A percentile compares a stretch with the other conserved stretches of the same genome.
Evolutionary conservation across 2,888 invertebrate species (phyloP).

Genomic region (Ischnus inquisitorius): DNA sequence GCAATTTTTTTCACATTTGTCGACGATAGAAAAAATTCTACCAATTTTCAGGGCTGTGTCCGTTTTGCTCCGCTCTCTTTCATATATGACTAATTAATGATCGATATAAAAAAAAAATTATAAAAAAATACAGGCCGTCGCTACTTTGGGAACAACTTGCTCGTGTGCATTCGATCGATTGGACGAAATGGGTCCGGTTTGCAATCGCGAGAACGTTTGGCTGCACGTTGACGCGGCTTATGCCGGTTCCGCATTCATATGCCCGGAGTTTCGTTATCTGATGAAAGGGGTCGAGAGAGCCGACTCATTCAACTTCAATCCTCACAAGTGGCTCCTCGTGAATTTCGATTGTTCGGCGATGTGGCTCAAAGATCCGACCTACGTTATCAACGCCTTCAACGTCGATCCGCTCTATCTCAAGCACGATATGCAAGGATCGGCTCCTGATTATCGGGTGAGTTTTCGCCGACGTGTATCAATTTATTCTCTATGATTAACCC

Average conservation of each 20-base stretch:
- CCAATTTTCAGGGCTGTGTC: no score
- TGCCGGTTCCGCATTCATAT: constrained; percentile 98
- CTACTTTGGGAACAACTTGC: constrained; percentile 98
- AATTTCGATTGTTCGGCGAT: constrained; percentile 99
- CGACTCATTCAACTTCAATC: constrained; percentile 99
- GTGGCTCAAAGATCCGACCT: constrained; percentile 97
- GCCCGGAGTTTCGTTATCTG: constrained; percentile 97
- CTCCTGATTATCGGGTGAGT: constrained; percentile 94
- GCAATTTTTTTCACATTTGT: no score
- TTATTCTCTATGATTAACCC: not conserved
- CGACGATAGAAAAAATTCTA: no score
- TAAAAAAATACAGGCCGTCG: constrained; percentile 88
- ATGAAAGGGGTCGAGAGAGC: constrained; percentile 96
- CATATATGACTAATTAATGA: not conserved
- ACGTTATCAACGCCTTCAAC: constrained; percentile 97
- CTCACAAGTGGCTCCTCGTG: constrained; percentile 99
- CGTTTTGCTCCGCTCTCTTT: no score
- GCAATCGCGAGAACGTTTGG: constrained; percentile 93
- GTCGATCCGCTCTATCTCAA: constrained; percentile 99
- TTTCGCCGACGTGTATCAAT: constrained; percentile 3
- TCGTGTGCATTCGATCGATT: constrained; percentile 97
- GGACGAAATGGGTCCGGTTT: constrained; percentile 96
- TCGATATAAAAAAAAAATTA: not conserved
- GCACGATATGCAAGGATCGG: constrained; percentile 95
- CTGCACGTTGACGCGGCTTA: constrained; percentile 99